phyloP scores from a whole-genome alignment of 2,888 invertebrate species.

The Crossocerus cetratus region DNA sequence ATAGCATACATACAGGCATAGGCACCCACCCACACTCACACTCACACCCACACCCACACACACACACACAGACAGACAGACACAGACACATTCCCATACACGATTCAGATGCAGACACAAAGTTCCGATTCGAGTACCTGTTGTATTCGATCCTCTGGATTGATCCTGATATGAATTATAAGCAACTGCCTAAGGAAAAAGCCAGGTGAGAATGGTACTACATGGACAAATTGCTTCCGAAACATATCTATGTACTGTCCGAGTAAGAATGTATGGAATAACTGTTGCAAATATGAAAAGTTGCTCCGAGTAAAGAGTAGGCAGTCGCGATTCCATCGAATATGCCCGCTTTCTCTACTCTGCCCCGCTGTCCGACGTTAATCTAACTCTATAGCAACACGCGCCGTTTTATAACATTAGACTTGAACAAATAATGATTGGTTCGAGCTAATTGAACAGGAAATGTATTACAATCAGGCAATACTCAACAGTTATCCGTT shows the following conservation, averaged over 20 bases:
- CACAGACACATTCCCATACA: not conserved
- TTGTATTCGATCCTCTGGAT: not conserved
- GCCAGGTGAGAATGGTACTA: too few species aligned
- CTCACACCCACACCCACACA: not conserved
- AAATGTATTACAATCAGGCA: conserved; percentile 77
- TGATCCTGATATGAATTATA: too few species aligned
- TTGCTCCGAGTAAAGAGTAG: too few species aligned
- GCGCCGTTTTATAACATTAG: conserved; percentile 51
- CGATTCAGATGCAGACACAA: too few species aligned
- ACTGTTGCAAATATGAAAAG: too few species aligned
- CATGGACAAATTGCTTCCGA: too few species aligned
- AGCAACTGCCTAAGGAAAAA: too few species aligned
- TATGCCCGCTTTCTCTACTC: conserved; percentile 23
- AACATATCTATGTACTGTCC: too few species aligned
- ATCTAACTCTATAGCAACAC: conserved; percentile 62
- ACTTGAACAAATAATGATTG: conserved; percentile 76
- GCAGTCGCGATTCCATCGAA: too few species aligned
- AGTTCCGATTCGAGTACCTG: too few species aligned
- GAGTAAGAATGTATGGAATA: too few species aligned
- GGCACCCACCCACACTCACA: not conserved
- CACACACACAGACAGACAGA: not conserved
- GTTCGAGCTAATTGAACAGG: conserved; percentile 77
- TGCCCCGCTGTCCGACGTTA: conserved; percentile 42
- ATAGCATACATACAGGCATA: too few species aligned
- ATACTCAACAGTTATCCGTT: conserved; percentile 77